A percentile compares a stretch with the other conserved stretches of the same genome.
phyloP scores from a whole-genome alignment of 2,113 vertebrate species.

The Elanoides forficatus region DNA sequence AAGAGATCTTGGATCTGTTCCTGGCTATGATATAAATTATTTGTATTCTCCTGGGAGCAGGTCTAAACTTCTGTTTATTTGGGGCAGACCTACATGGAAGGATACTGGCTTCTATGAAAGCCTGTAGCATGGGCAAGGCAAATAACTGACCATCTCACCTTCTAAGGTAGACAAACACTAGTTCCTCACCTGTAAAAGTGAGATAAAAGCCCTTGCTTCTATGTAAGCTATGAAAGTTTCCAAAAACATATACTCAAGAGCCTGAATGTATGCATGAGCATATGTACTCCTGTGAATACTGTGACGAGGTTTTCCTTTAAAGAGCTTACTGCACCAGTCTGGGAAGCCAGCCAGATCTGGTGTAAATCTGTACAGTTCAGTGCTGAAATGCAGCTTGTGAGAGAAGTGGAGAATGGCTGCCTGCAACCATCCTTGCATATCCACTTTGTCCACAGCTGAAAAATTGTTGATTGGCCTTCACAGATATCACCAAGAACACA shows the following conservation, averaged over 20 bases:
- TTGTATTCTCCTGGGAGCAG: neutral
- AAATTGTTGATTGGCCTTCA: neutral
- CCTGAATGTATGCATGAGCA: neutral
- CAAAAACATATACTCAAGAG: neutral
- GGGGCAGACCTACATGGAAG: neutral
- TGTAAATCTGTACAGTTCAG: neutral
- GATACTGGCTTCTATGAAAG: neutral
- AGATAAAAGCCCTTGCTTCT: neutral
- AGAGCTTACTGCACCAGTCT: neutral
- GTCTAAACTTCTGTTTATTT: neutral
- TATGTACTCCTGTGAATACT: neutral
- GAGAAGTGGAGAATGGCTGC: neutral
- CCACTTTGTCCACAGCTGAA: neutral
- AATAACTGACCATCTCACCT: neutral
- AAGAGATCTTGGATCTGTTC: conserved; percentile 16
- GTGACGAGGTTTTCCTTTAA: neutral
- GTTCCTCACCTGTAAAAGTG: neutral
- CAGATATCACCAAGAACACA: neutral
- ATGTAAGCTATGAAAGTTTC: neutral
- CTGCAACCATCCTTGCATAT: neutral
- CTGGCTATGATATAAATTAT: conserved; percentile 1
- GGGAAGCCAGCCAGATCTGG: neutral
- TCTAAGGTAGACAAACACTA: neutral
- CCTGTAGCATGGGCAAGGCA: neutral
- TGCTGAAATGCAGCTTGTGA: neutral